phyloP scores from a whole-genome alignment of 2,888 invertebrate genomes.

The Drosophila eohydei region DNA sequence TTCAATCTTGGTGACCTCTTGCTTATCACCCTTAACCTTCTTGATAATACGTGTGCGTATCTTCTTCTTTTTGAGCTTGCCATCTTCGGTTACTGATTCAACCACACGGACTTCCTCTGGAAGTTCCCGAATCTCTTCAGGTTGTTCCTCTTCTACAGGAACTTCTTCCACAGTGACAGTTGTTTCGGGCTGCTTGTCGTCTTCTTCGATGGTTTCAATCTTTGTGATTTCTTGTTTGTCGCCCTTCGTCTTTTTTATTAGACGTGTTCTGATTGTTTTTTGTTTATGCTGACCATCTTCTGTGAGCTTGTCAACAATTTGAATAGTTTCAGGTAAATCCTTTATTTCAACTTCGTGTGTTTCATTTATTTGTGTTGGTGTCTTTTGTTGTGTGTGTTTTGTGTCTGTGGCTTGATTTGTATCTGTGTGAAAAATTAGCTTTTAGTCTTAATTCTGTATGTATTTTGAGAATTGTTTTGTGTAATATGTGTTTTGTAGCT shows the following conservation, averaged over 20 bases:
- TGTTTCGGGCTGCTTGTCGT: conserved; percentile 41
- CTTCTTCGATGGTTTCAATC: too few species aligned
- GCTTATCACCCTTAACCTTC: conserved; percentile 58
- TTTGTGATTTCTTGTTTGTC: conserved; percentile 59
- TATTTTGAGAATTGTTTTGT: conserved; percentile 63
- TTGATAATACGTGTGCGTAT: conserved; percentile 61
- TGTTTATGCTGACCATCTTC: conserved; percentile 47
- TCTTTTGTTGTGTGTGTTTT: conserved; percentile 84
- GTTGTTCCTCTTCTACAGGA: conserved; percentile 23
- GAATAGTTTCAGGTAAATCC: conserved; percentile 60
- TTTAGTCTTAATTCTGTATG: conserved; percentile 54
- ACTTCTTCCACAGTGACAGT: conserved; percentile 55
- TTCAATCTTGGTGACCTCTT: conserved; percentile 64
- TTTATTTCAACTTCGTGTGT: conserved; percentile 47
- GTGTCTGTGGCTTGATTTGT: conserved; percentile 82
- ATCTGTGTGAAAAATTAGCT: conserved; percentile 82
- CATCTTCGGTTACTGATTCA: conserved; percentile 52
- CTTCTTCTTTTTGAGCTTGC: conserved; percentile 55
- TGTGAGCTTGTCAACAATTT: conserved; percentile 43
- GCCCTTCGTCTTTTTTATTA: conserved; percentile 55
- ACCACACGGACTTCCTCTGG: conserved; percentile 55
- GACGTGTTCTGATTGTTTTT: conserved; percentile 53
- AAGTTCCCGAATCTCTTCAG: conserved; percentile 49
- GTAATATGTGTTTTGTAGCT: conserved; percentile 80
- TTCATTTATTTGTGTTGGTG: conserved; percentile 79